Evolutionary conservation across 2,113 vertebrate genomes (phyloP), one percentile per base, ranked within the genome.

Genomic region (Dolichotis patagonum): DNA sequence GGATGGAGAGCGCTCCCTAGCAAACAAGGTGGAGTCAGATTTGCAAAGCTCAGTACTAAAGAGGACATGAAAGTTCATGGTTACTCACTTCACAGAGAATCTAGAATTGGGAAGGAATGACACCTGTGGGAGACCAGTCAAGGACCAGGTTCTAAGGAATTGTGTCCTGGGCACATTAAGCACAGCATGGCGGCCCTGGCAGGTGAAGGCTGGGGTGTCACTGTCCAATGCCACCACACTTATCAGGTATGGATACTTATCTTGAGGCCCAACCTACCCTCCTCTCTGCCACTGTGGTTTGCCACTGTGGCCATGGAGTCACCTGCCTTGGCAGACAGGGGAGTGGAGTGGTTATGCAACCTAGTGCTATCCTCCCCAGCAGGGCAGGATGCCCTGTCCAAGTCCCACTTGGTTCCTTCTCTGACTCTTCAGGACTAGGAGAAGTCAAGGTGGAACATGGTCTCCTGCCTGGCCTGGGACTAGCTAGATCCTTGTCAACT

Each of bases 1-100:
- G 63, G 99, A 99, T 0, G 99, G 99, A 71, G 99, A 97, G 38
- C 98, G 98, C 81, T 98, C 98, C 96, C 99, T 99, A 89, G 10
- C 81, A 97, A 98, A 90, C 5, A 97, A 90, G 24, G 84, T 1
- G 35, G 12, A 49, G 19, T 85, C 49, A 49, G 46, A 49, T 6
- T 30, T 49, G 43, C 41, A 46, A 30, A 78, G 75, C 28, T 49
- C 28, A 52, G 46, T 52, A 9, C 77, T 35, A 7, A 91, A 46
- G 60, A 90, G 30, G 30, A 65, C 26, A n/a, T 5, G 2, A 2
- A 41, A 41, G 14, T 52, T 24, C 1, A 3, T 41, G 90, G 30
- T 35, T 11, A 56, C 46, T 62, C 38, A 26, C 58, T 22, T 62
- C 20, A 43, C 0, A 56, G 1, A 49, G 24, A 46, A 35, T 41